phyloP scores from a whole-genome alignment of 1,140 invertebrate genomes.

The Stenopsyche tienmushanensis region DNA sequence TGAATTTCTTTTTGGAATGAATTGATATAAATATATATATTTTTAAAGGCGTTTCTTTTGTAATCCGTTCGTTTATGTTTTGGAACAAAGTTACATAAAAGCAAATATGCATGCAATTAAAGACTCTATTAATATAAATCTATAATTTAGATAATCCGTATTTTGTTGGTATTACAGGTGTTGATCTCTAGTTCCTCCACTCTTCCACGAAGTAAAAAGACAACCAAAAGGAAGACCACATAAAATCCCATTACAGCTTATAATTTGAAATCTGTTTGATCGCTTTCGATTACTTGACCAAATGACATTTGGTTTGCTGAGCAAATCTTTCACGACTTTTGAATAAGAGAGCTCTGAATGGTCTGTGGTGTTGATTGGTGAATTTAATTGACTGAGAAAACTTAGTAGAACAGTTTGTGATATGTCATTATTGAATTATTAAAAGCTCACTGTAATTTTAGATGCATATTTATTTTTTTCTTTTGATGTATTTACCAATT shows the following conservation, averaged over 20 bases:
- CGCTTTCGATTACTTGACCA: not conserved
- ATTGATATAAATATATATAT: no score
- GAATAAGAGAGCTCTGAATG: not conserved
- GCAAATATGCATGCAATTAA: no score
- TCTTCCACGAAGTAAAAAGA: constrained; percentile 56
- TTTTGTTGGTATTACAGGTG: constrained; percentile 48
- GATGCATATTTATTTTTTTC: not conserved
- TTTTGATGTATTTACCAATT: not conserved
- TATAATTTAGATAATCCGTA: constrained; percentile 17
- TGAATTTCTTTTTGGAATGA: no score
- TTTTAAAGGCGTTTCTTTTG: no score
- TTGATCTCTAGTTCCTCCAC: constrained; percentile 56
- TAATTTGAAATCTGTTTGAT: not conserved
- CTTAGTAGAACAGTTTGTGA: constrained; percentile 23
- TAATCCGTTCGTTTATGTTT: no score
- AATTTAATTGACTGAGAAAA: constrained; percentile 19
- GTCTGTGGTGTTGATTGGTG: constrained; percentile 1
- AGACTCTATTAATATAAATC: no score
- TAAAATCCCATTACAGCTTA: constrained; percentile 41
- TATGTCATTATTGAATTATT: constrained; percentile 9
- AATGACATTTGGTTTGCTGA: not conserved
- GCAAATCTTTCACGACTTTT: not conserved
- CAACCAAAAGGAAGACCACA: constrained; percentile 57
- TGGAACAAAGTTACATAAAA: no score
- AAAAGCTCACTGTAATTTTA: no score